These are phyloP conservation scores for Aromia moschata DNA, from an alignment of 2,888 invertebrate genomes.

Conservation along the genomic window DNA sequence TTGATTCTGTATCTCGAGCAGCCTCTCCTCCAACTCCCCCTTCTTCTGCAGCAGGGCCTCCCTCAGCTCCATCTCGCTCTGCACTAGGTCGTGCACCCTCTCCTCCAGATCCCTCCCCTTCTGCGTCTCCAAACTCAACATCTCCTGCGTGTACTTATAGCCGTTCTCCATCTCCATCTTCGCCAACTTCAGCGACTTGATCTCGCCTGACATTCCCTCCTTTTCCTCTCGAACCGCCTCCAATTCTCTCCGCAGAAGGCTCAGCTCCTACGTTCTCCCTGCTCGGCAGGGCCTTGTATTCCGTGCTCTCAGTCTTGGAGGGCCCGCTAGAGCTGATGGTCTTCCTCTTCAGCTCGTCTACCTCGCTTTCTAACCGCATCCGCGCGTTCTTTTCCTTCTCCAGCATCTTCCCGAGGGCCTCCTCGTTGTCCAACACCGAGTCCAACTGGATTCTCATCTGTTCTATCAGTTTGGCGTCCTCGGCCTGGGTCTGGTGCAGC, in stretches of 20 bases:
- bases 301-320: constrained; percentile 52
- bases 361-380: constrained; percentile 53
- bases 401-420: constrained; percentile 70
- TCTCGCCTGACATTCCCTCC: constrained; percentile 41
- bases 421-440: constrained; percentile 71
- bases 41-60: constrained; percentile 46
- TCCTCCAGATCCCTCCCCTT: constrained; percentile 46
- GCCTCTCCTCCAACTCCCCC: constrained; percentile 48
- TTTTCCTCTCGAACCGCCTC: constrained; percentile 45
- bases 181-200: constrained; percentile 45
- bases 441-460: constrained; percentile 73
- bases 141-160: constrained; percentile 52
- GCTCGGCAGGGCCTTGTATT: constrained; percentile 55
- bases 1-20: constrained; percentile 50
- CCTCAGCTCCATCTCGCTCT: constrained; percentile 44
- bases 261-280: constrained; percentile 47
- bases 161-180: constrained; percentile 49
- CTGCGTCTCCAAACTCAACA: constrained; percentile 48
- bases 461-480: constrained; percentile 74
- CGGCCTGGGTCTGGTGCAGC: constrained; percentile 67
- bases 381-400: constrained; percentile 66
- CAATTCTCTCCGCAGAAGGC: constrained; percentile 46
- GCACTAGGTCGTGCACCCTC: constrained; percentile 43
- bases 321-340: constrained; percentile 27
- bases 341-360: constrained; percentile 45